These are phyloP conservation scores for Argynnis bischoffii DNA, from an alignment of 2,888 invertebrate genomes.

Conservation along the genomic window DNA sequence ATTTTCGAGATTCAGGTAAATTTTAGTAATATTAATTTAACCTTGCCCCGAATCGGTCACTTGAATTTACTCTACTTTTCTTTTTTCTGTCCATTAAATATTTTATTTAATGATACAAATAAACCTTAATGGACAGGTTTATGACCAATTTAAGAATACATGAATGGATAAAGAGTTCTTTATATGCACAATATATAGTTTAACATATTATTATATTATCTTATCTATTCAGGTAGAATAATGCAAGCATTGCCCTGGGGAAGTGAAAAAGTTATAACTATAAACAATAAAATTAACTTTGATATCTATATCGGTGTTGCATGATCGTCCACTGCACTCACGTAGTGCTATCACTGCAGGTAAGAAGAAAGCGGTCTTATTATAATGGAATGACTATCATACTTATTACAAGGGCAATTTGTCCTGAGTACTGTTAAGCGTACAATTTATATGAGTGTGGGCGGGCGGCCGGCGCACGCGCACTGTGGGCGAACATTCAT, in stretches of 20 bases:
- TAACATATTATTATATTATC: no score
- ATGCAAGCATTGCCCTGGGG: background rate
- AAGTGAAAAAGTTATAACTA: background rate
- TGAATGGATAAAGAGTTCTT: background rate
- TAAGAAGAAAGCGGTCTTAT: slow-evolving; percentile 50
- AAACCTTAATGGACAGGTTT: slow-evolving; percentile 3
- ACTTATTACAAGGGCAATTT: slow-evolving; percentile 63
- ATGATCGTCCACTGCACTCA: slow-evolving; percentile 14
- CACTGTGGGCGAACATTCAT: slow-evolving; percentile 68
- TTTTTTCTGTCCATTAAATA: slow-evolving; percentile 7
- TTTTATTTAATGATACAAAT: slow-evolving; percentile 13
- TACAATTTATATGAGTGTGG: slow-evolving; percentile 70
- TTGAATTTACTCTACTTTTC: slow-evolving; percentile 5
- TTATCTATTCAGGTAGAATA: background rate
- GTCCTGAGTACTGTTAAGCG: slow-evolving; percentile 71
- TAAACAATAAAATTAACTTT: background rate
- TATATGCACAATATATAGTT: background rate
- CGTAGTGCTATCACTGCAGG: slow-evolving; percentile 28
- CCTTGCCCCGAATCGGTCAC: slow-evolving; percentile 6
- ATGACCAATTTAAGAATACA: slow-evolving; percentile 6
- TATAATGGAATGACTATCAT: slow-evolving; percentile 60
- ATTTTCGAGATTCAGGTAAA: slow-evolving; percentile 17
- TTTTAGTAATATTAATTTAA: slow-evolving; percentile 6
- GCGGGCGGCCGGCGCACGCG: slow-evolving; percentile 65
- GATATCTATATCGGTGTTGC: background rate